Percentiles rank a stretch among this genome's conserved stretches.
Evolutionary conservation across 2,113 vertebrate genomes (phyloP).

Genomic region (Cariama cristata): DNA sequence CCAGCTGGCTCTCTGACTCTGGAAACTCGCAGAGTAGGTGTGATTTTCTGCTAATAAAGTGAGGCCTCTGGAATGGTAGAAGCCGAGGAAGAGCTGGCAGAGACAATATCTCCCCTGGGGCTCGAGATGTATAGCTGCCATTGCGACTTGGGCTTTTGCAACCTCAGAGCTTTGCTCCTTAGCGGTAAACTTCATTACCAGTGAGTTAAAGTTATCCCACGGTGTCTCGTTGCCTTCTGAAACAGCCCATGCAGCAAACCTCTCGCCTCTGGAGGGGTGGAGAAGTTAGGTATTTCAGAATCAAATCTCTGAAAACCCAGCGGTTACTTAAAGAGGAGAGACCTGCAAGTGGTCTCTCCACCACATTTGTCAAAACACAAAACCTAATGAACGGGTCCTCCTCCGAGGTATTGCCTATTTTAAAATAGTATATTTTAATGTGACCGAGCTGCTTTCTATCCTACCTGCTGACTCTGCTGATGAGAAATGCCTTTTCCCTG

Average conservation of each 20-base stretch:
- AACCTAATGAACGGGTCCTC: neutral
- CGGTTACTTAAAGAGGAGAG: neutral
- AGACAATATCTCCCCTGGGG: neutral
- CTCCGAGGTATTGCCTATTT: neutral
- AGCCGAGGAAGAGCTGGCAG: neutral
- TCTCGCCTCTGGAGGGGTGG: neutral
- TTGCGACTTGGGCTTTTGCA: neutral
- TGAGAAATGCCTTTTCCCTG: neutral
- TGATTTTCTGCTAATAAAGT: neutral
- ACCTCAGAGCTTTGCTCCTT: neutral
- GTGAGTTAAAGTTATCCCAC: neutral
- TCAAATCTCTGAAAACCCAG: neutral
- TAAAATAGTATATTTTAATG: neutral
- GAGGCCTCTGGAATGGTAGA: neutral
- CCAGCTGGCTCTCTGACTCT: neutral
- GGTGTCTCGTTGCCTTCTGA: neutral
- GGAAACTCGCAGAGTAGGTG: neutral
- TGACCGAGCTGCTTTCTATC: neutral
- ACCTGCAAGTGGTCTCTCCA: neutral
- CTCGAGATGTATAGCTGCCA: neutral
- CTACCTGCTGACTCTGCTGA: neutral
- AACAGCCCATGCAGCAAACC: neutral
- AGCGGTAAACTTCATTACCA: neutral
- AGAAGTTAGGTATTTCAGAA: neutral
- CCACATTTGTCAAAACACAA: neutral